These are phyloP conservation scores for Danio choprae DNA, from an alignment of 2,797 vertebrate genomes.

Conservation along the genomic window DNA sequence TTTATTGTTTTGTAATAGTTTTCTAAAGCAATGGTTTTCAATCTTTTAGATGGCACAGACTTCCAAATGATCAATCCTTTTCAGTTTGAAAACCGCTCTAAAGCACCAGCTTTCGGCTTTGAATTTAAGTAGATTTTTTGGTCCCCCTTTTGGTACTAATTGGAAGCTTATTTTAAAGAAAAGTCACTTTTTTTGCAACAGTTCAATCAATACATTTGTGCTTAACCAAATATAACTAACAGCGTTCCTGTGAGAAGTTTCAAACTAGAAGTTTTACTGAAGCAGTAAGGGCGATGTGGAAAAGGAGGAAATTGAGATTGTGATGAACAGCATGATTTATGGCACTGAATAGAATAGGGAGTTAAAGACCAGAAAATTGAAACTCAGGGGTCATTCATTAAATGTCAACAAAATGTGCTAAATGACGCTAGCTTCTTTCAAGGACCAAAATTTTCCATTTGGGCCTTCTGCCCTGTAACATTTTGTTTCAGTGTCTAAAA, in stretches of 20 bases:
- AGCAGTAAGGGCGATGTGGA: background rate
- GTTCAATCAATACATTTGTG: constrained; percentile 42
- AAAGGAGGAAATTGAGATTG: constrained; percentile 17
- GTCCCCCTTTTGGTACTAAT: background rate
- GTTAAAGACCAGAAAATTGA: constrained; percentile 29
- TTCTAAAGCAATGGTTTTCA: too few relatives aligned
- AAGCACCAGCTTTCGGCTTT: background rate
- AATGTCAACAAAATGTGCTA: constrained; percentile 27
- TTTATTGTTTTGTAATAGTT: too few relatives aligned
- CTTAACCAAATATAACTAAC: constrained; percentile 16
- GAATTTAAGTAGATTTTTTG: too few relatives aligned
- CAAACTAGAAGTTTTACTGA: constrained; percentile 8
- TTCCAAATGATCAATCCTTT: too few relatives aligned
- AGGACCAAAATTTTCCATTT: background rate
- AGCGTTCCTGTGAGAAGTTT: background rate
- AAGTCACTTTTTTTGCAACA: constrained; percentile 20
- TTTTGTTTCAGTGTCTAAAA: background rate
- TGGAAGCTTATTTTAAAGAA: background rate
- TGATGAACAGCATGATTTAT: constrained; percentile 17
- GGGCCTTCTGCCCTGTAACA: background rate
- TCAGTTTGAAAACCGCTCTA: background rate
- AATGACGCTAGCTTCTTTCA: constrained; percentile 6
- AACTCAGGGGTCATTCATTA: constrained; percentile 15
- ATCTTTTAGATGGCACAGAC: too few relatives aligned
- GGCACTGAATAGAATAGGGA: constrained; percentile 12